Evolutionary conservation across 2,888 invertebrate species (phyloP), one percentile per base, ranked within the genome.

Genomic region (Temnothorax unifasciatus): DNA sequence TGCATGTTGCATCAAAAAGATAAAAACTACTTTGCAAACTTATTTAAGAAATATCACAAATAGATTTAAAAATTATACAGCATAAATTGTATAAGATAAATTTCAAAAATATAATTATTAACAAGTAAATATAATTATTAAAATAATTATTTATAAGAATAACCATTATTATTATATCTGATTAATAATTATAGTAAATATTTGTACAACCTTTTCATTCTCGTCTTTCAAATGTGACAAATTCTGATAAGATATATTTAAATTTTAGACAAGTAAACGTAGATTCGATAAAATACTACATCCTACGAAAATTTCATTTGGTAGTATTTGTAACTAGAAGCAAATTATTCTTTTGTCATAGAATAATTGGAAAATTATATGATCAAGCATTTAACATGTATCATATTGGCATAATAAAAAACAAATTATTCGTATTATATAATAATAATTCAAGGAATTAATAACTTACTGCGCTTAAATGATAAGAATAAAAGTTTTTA

Each of bases 401-500:
- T 6, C 11, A 71, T 15, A 44, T 29, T 69, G 0, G 18, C 3
- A 11, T 61, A 38, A 63, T 29, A 25, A 0, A 18, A 41, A 77
- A 29, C 5, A 25, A 57, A 11, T n/a, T 29, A 21, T 47, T 47
- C 11, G 4, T 69, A 38, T 69, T 13, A 29, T 29, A 29, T 29
- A 29, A 29, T 29, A 47, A 69, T 57, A 79, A 68, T 54, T 44
- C 15, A 15, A 21, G 18, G 13, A 76, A 74, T 82, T 74, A 41
- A 47, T 61, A 74, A 38, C n/a, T 50, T 47, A 3, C 41, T 61
- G 15, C 50, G 44, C 54, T 50, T 69, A 83, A 83, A 71, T 77
- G 69, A 83, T 71, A 75, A 75, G 74, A 63, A 50, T 63, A 47
- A 73, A 76, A 82, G 66, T 71, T 76, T 47, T 57, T 25, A 13